Evolutionary conservation across 1,140 invertebrate genomes (phyloP).

Genomic region (Drosophila gunungcola): DNA sequence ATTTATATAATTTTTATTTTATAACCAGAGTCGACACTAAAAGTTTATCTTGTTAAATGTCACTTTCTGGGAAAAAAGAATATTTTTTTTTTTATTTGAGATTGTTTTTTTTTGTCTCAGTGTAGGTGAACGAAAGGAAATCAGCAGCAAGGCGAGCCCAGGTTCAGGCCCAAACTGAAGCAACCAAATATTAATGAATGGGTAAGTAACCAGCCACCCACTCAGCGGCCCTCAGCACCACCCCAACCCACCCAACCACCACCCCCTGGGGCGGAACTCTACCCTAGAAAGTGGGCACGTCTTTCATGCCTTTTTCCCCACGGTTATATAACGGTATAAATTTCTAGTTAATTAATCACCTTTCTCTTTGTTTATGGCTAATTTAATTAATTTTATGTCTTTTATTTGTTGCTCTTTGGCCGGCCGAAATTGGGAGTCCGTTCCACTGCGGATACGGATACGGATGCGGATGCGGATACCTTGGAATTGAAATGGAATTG

Average conservation of each 20-base stretch:
- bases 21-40: too few species aligned
- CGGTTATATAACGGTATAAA: constrained; percentile 66
- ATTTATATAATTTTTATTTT: too few species aligned
- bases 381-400: constrained; percentile 77
- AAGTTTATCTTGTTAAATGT: too few species aligned
- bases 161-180: constrained; percentile 2
- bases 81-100: neutral
- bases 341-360: constrained; percentile 75
- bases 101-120: neutral
- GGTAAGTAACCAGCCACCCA: constrained; percentile 35
- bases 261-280: neutral
- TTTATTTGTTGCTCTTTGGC: constrained; percentile 39
- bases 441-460: neutral
- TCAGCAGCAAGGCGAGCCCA: constrained; percentile 4
- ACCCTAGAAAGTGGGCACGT: constrained; percentile 15
- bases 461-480: constrained; percentile 10
- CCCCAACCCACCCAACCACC: constrained; percentile 7
- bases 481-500: constrained; percentile 19
- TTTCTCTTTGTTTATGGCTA: constrained; percentile 75
- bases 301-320: constrained; percentile 30
- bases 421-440: constrained; percentile 5
- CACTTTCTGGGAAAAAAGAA: neutral
- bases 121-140: constrained; percentile 7
- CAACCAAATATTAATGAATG: constrained; percentile 71
- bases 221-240: too few species aligned